Evolutionary conservation across 2,113 vertebrate species (phyloP), one percentile per base, ranked within the genome.

Genomic region (Regulus satrapa): DNA sequence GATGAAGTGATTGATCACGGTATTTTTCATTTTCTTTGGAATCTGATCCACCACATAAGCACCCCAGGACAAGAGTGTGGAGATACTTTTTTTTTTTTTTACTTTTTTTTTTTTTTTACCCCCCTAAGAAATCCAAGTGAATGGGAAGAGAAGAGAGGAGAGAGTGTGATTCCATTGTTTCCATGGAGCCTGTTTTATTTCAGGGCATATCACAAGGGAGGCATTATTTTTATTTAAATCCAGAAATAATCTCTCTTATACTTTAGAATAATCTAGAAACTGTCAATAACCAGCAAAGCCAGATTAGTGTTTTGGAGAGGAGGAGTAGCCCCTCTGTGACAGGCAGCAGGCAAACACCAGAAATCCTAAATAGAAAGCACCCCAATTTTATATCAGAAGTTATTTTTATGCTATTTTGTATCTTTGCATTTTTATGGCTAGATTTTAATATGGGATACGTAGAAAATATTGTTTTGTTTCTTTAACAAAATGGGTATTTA

Each of bases 401-500:
- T 51, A 51, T 92, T 94, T 91, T 94, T 89, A 69, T 24, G 48
- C 68, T 88, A 61, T 95, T 95, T 94, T 94, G 46, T 86, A 93
- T 52, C 51, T 80, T 85, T 92, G 73, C 85, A 64, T 95, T 95
- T 95, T 92, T 82, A 73, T 19, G 71, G 72, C 58, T 69, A 58
- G 93, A 40, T 87, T 76, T 92, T 72, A 69, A 41, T 82, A 34
- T 0, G 16, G 68, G 78, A 12, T 55, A 24, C 18, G 9, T 59
- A 74, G 87, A 66, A 74, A 69, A 49, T 76, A 43, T 14, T 51
- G 3, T 55, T 78, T 89, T 68, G 89, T 91, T 95, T 64, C 78
- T 62, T 88, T 67, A 84, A 24, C 45, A 52, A 76, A 40, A 23
- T 34, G 86, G 73, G 88, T 63, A 21, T 77, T 92, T 95, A 91